Conservation (phyloP, 2,888 invertebrate species). For the Drosophila macrothrix region DNA sequence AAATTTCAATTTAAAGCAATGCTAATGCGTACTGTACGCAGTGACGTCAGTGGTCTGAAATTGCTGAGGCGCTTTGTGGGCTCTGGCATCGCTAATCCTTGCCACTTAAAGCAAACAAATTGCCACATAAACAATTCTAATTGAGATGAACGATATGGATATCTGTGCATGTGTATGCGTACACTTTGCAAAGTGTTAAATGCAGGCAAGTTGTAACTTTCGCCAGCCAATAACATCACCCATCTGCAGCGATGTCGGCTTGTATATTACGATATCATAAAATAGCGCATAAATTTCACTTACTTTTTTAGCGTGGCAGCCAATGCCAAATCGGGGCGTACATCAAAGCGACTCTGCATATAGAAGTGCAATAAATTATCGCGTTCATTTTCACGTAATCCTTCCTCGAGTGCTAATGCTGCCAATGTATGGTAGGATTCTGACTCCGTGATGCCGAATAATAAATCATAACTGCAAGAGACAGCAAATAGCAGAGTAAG, state of each 20-base stretch:
- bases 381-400: constrained; percentile 90
- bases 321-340: constrained; percentile 89
- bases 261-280: constrained; percentile 54
- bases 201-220: constrained; percentile 60
- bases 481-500: constrained; percentile 41
- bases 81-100: constrained; percentile 58
- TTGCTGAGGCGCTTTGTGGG: constrained; percentile 29
- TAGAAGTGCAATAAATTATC: constrained; percentile 92
- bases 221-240: constrained; percentile 7
- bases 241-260: constrained; percentile 3
- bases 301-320: constrained; percentile 89
- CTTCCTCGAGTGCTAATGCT: constrained; percentile 89
- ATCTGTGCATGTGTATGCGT: constrained; percentile 13
- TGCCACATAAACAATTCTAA: constrained; percentile 78
- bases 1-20: constrained; percentile 67
- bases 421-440: constrained; percentile 92
- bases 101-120: constrained; percentile 73
- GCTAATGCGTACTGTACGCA: constrained; percentile 33
- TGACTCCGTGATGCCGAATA: constrained; percentile 93
- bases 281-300: constrained; percentile 81
- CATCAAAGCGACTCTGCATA: constrained; percentile 91
- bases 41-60: constrained; percentile 45
- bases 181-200: constrained; percentile 57
- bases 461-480: constrained; percentile 90
- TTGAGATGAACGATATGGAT: constrained; percentile 74